Base-by-base conservation (phyloP, 2,888 invertebrate genomes). In the Chrysolina oricalcia region DNA sequence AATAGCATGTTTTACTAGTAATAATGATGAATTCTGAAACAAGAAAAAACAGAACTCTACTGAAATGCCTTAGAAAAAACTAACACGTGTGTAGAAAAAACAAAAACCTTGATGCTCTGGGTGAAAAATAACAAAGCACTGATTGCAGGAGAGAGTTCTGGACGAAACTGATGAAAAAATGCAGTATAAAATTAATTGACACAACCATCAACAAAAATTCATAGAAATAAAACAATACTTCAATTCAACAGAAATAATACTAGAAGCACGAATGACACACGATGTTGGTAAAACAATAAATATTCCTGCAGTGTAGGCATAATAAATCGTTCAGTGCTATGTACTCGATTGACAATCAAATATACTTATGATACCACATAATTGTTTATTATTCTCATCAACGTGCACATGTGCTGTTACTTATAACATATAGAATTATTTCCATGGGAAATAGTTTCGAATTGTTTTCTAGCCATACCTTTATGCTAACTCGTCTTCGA, bases 311-410 rank as follows among this genome's bases (percentile, higher is more conserved):
- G 80, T 75, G 81, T 80, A 72, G 71, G 77, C 77, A 83, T 84
- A 83, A 86, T 85, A 85, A 83, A 85, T 83, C 79, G 80, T 71
- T 72, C 63, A 81, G 77, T 73, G 77, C 74, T 83, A 78, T 82
- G 82, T 81, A 81, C 80, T 78, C 76, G 80, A 83, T 83, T 76
- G 80, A 83, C 85, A 85, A 86, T 84, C 81, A 84, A 82, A 85
- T 84, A 78, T 78, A 79, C 77, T 76, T 75, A 79, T 81, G 80
- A 78, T 78, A 78, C 78, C 79, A 79, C 75, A 81, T 82, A 77
- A 84, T 83, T 83, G 82, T 81, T 86, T 85, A 83, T 82, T 86
- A 86, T 86, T 85, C 86, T 78, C 76, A 76, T 78, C 81, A 73
- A 79, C 78, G 69, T 75, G 70, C 77, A 77, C 76, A 77, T 81